Evolutionary conservation across 2,797 vertebrate species (phyloP), one percentile per base, ranked within the genome.

Genomic region (Crax fasciolata): DNA sequence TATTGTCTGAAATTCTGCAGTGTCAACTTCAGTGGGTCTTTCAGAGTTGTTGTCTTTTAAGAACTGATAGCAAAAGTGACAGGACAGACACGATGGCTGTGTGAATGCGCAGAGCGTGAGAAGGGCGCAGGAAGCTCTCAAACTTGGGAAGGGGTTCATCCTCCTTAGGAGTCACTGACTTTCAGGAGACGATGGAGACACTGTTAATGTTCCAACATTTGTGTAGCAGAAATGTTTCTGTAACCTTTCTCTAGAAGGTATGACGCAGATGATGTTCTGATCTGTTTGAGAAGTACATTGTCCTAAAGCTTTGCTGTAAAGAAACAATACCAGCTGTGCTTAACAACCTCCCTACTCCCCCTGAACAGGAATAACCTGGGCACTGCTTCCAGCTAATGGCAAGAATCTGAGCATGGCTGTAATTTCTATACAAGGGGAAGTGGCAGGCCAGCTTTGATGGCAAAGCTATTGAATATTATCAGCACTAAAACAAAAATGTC

Each of bases 401-500:
- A 93, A 87, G 94, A 95, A 48, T 74, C 87, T 96, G 65, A 83
- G 84, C 86, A 87, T 68, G 89, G 43, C 74, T 96, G 72, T 71
- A 55, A 82, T 96, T 98, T 96, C 95, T 94, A 2, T 74, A 63
- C 72, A 83, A 49, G 67, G 67, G 96, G 88, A 96, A 97, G 92
- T 88, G 89, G 93, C 90, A 95, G 88, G 76, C 89, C 46, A 73
- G 14, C 78, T 94, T 95, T 95, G 96, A 93, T 96, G 95, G 96
- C 83, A 90, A 94, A 94, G 96, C 93, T 97, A 95, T 94, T 97
- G 93, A 94, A 95, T 93, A 97, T 95, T 97, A 97, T 96, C 97
- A 97, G 95, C 90, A 88, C 2, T 0, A 90, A 86, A 97, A 96
- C 97, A 98, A 97, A 92, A 92, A 91, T 68, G 52, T 83, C 87